Evolutionary conservation across 2,113 vertebrate genomes (phyloP).

Genomic region (Perognathus longimembris): DNA sequence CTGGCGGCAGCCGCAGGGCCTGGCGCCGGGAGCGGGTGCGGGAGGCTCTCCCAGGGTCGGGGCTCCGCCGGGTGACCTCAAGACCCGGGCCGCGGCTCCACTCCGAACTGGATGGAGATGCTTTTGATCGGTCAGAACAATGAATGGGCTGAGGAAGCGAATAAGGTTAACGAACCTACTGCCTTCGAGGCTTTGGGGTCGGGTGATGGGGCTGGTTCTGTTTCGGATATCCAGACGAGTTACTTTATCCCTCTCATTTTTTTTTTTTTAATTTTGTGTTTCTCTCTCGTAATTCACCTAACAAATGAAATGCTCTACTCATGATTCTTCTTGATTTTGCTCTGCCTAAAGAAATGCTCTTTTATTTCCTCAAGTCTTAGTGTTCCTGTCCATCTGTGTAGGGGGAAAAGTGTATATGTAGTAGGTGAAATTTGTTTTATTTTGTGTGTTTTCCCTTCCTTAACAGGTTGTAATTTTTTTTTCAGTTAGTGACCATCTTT

Average conservation of each 20-base stretch:
- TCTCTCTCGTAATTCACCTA: no score
- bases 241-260: no score
- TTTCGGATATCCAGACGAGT: rapidly evolving
- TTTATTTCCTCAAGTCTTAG: background rate
- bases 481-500: background rate
- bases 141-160: no score
- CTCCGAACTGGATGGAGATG: no score
- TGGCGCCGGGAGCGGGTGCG: background rate
- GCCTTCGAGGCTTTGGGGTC: no score
- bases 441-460: background rate
- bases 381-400: background rate
- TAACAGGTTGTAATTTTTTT: background rate
- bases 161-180: no score
- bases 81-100: background rate
- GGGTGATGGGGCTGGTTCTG: background rate
- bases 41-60: rapidly evolving
- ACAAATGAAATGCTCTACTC: no score
- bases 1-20: slow-evolving; percentile 25
- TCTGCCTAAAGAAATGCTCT: background rate
- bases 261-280: no score
- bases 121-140: no score
- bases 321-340: no score
- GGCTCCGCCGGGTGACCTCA: no score
- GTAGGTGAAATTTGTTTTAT: background rate
- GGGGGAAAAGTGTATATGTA: no score